A percentile compares a stretch with the other conserved stretches of the same genome.
phyloP scores from a whole-genome alignment of 2,113 vertebrate genomes.

The Chloroceryle aenea region DNA sequence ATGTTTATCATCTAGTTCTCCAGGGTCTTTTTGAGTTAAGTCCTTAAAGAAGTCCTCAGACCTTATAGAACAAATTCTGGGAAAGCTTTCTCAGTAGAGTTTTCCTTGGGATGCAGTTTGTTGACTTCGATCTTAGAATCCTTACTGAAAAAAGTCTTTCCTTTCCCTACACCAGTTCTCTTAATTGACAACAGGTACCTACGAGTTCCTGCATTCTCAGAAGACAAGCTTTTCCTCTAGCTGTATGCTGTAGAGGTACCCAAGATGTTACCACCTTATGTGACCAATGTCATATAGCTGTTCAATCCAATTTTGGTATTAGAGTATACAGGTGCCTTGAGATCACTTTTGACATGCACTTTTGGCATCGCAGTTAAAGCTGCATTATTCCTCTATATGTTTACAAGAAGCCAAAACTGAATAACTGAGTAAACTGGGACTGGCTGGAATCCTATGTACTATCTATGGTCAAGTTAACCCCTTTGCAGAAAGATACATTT shows the following conservation, averaged over 20 bases:
- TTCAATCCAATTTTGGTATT: neutral
- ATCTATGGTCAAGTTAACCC: neutral
- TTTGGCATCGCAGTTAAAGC: neutral
- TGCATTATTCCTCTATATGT: neutral
- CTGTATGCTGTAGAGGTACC: neutral
- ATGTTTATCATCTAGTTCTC: neutral
- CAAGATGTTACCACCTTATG: neutral
- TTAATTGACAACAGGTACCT: neutral
- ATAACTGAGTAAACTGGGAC: neutral
- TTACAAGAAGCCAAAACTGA: neutral
- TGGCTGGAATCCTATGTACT: neutral
- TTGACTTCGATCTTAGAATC: neutral
- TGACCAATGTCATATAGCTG: accelerated
- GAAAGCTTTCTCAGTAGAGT: neutral
- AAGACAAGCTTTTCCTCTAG: neutral
- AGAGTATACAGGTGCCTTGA: neutral
- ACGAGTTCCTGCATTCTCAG: neutral
- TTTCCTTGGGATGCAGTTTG: neutral
- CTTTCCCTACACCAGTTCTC: neutral
- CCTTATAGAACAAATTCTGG: neutral
- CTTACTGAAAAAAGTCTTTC: neutral
- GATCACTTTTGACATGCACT: neutral
- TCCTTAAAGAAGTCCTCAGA: neutral
- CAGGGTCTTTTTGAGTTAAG: neutral
- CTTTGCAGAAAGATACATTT: neutral